Conservation (phyloP, 1,140 invertebrate species). For the Hesperophylax magnus region DNA sequence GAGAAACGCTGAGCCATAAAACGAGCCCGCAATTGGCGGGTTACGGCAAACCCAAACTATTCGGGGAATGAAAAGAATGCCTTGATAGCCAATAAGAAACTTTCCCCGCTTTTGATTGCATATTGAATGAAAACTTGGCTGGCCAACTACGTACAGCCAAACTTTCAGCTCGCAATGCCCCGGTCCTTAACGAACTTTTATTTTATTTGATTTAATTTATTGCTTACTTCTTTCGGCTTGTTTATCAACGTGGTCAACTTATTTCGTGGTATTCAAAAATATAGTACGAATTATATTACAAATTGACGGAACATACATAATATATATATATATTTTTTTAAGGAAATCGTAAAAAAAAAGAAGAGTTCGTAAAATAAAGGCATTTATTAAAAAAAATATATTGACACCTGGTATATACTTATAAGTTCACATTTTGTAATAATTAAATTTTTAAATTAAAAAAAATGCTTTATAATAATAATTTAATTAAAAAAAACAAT, state of each 20-base stretch:
- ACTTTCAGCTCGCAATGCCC: slow-evolving; percentile 1
- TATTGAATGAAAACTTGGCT: slow-evolving; percentile 31
- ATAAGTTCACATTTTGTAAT: no score
- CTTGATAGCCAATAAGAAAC: slow-evolving; percentile 36
- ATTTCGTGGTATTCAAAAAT: no score
- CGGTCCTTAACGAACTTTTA: slow-evolving; percentile 15
- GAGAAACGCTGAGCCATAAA: slow-evolving; percentile 18
- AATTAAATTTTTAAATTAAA: no score
- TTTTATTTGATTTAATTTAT: slow-evolving; percentile 24
- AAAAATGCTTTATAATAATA: no score
- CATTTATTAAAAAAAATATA: no score
- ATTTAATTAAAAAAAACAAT: no score
- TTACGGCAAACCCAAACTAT: slow-evolving; percentile 30
- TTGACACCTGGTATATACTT: no score
- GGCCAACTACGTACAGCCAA: slow-evolving; percentile 2
- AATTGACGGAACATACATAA: no score
- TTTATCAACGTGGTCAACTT: not conserved
- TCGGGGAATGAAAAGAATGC: slow-evolving; percentile 38
- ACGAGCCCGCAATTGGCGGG: slow-evolving; percentile 7
- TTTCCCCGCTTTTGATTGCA: slow-evolving; percentile 32
- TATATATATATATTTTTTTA: no score
- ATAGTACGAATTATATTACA: no score
- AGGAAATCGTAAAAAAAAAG: no score
- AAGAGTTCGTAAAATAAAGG: no score
- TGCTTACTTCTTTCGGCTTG: not conserved